Percentiles rank a stretch among this genome's conserved stretches.
phyloP scores from a whole-genome alignment of 2,888 invertebrate species.

The Oligia latruncula region DNA sequence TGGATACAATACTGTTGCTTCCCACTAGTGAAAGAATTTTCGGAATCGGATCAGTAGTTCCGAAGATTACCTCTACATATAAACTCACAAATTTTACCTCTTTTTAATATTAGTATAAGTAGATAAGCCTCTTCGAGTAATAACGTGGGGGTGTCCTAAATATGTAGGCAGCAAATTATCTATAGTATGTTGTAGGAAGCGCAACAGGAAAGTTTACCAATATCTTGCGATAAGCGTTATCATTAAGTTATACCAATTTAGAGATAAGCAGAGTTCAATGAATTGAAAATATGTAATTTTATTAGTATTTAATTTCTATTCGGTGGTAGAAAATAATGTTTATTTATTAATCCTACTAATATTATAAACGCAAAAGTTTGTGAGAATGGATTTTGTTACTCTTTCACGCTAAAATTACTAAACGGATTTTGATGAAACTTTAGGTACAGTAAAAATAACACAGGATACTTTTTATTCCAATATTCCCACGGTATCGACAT shows the following conservation, averaged over 20 bases:
- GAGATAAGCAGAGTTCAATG: conserved; percentile 19
- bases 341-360: background rate
- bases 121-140: background rate
- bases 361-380: no score
- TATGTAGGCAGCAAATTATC: conserved; percentile 1
- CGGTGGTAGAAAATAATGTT: background rate
- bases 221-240: conserved; percentile 43
- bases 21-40: background rate
- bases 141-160: background rate
- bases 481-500: no score
- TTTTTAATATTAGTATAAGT: background rate
- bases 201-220: conserved; percentile 2
- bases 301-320: background rate
- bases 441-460: no score
- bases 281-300: background rate
- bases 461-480: no score
- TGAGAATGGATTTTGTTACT: no score
- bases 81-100: background rate
- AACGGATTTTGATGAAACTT: no score
- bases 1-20: background rate
- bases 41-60: background rate
- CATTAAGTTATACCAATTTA: conserved; percentile 23
- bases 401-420: no score
- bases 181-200: conserved; percentile 35
- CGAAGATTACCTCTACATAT: background rate